Conservation (phyloP, 2,888 invertebrate species). For the Omphaloscelis lunosa region DNA sequence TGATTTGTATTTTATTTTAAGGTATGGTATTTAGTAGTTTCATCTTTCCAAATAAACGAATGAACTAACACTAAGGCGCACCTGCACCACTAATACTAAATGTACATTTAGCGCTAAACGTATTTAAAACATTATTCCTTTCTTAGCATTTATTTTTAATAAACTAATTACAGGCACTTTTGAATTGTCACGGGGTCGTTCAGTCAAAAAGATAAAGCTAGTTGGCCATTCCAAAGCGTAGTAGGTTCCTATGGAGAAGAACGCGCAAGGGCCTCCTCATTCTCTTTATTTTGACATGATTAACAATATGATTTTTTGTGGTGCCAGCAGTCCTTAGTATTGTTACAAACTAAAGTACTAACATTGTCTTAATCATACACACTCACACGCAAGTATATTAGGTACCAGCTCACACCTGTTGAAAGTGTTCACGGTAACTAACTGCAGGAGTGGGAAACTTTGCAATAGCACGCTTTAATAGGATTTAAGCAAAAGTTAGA, state of each 20-base stretch:
- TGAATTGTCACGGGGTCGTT: too few relatives aligned
- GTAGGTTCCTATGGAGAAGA: too few relatives aligned
- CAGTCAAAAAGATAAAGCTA: too few relatives aligned
- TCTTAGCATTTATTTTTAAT: too few relatives aligned
- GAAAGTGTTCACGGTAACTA: conserved; percentile 17
- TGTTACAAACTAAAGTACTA: neutral
- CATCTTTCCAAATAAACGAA: neutral
- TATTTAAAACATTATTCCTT: neutral
- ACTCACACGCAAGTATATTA: neutral
- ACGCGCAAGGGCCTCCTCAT: too few relatives aligned
- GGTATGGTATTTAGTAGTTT: neutral
- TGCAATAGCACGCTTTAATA: conserved; percentile 41
- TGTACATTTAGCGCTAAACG: neutral
- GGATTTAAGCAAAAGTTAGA: conserved; percentile 45
- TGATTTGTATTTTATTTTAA: neutral
- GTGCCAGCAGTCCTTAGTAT: neutral
- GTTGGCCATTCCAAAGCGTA: too few relatives aligned
- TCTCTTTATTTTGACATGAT: neutral
- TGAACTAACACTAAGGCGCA: neutral
- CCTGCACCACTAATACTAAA: neutral
- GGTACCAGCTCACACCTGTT: conserved; percentile 45
- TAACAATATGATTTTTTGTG: neutral
- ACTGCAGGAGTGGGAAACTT: conserved; percentile 25
- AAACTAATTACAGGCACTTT: too few relatives aligned
- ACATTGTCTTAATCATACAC: neutral